phyloP scores from a whole-genome alignment of 1,140 invertebrate species.

The Rhagoletis zephyria region DNA sequence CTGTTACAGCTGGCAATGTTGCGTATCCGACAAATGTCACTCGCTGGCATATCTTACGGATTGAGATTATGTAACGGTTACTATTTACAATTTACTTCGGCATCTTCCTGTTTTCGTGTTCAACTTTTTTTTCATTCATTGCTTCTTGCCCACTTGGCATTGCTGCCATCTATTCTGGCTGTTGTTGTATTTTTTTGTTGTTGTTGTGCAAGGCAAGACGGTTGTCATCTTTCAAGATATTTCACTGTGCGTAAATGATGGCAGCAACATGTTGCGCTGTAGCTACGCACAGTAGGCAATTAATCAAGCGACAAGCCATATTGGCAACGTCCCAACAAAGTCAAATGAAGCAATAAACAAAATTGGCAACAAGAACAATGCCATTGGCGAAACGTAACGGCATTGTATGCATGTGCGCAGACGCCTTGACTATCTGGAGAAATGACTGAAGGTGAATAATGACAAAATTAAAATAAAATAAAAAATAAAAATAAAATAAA shows the following conservation, averaged over 20 bases:
- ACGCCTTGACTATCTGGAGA: neutral
- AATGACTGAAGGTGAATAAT: neutral
- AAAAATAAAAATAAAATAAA: neutral
- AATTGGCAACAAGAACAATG: neutral
- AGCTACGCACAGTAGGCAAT: constrained; percentile 48
- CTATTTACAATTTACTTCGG: constrained; percentile 50
- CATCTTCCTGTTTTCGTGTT: constrained; percentile 32
- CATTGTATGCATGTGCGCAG: too few relatives aligned
- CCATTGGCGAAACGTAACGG: constrained; percentile 3
- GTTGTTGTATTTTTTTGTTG: neutral
- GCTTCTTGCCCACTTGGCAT: neutral
- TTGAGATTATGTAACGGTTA: constrained; percentile 52
- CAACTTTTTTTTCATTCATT: neutral
- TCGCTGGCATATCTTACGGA: constrained; percentile 50
- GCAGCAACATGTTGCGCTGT: constrained; percentile 38
- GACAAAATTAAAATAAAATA: neutral
- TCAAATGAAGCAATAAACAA: constrained; percentile 55
- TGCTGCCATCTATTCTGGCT: neutral
- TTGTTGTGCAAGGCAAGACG: neutral
- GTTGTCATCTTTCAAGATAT: constrained; percentile 23
- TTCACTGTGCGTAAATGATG: constrained; percentile 43
- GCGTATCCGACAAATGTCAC: constrained; percentile 52
- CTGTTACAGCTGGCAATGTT: constrained; percentile 30
- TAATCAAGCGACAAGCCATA: constrained; percentile 49
- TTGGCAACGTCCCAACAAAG: neutral